Conservation (phyloP, 1,140 invertebrate genomes). For the Coenobita brevimanus region DNA sequence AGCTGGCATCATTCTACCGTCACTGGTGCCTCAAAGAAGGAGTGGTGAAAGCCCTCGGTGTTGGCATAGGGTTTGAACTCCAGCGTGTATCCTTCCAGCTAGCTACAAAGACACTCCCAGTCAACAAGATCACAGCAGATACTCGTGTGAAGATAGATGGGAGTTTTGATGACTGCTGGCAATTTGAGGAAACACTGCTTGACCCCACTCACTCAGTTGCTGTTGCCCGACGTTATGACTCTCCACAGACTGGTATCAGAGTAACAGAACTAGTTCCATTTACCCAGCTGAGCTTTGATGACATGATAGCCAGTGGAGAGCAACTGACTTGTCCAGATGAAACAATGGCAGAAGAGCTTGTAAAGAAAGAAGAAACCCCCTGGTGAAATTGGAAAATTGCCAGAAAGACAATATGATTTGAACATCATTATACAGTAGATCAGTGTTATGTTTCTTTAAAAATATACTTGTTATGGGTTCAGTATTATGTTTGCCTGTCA, state of each 20-base stretch:
- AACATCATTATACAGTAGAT: too few species aligned
- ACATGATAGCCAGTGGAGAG: constrained; percentile 77
- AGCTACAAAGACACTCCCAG: constrained; percentile 74
- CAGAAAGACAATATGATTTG: too few species aligned
- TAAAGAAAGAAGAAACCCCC: constrained; percentile 73
- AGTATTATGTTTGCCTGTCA: too few species aligned
- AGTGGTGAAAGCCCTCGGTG: constrained; percentile 92
- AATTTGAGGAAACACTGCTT: constrained; percentile 91
- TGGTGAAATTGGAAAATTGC: not conserved
- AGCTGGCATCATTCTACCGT: constrained; percentile 85
- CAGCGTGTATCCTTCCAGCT: constrained; percentile 84
- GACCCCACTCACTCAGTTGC: constrained; percentile 86
- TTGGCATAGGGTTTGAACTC: constrained; percentile 87
- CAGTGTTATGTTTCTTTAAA: too few species aligned
- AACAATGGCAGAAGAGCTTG: constrained; percentile 76
- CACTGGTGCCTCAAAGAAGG: constrained; percentile 97
- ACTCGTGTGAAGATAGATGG: constrained; percentile 82
- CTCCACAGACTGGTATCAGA: constrained; percentile 35
- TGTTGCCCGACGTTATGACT: constrained; percentile 77
- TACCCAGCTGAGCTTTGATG: constrained; percentile 74
- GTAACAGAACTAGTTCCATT: constrained; percentile 17
- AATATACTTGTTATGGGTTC: too few species aligned
- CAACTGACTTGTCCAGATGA: constrained; percentile 76
- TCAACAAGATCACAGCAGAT: constrained; percentile 77
- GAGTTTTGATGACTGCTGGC: constrained; percentile 80